A percentile compares a stretch with the other conserved stretches of the same genome.
Evolutionary conservation across 1,140 invertebrate species (phyloP).

Genomic region (Brachionus sp.): DNA sequence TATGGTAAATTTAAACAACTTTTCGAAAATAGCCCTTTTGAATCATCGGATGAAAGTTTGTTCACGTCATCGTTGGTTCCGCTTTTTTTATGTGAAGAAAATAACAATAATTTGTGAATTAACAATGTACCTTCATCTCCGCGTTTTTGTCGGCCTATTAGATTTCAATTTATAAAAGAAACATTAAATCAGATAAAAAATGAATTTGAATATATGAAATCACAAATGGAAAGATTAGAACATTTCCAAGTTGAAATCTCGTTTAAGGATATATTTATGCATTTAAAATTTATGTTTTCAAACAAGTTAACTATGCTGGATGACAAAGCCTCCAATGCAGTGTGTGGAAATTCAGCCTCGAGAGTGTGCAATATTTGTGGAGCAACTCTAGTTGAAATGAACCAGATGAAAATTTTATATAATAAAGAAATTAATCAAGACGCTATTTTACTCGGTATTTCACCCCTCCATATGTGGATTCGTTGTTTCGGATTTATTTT

Average conservation of each 20-base stretch:
- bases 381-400: no score
- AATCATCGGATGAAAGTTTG: not conserved
- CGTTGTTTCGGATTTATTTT: not conserved
- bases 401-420: no score
- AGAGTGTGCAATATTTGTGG: no score
- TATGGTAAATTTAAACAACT: not conserved
- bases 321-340: not conserved
- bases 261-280: not conserved
- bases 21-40: slow-evolving; percentile 10
- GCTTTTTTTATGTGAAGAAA: not conserved
- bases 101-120: slow-evolving; percentile 7
- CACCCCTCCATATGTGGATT: no score
- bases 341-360: slow-evolving; percentile 3
- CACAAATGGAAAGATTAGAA: not conserved
- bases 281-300: not conserved
- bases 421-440: no score
- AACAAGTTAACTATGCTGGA: not conserved
- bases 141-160: not conserved
- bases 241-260: not conserved
- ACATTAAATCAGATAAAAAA: slow-evolving; percentile 6
- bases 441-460: no score
- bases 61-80: not conserved
- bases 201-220: slow-evolving; percentile 1
- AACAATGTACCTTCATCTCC: not conserved
- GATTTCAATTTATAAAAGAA: not conserved